A percentile compares a stretch with the other conserved stretches of the same genome.
Conservation (phyloP, 1,140 invertebrate genomes). For the Zaprionus kolodkinae region DNA sequence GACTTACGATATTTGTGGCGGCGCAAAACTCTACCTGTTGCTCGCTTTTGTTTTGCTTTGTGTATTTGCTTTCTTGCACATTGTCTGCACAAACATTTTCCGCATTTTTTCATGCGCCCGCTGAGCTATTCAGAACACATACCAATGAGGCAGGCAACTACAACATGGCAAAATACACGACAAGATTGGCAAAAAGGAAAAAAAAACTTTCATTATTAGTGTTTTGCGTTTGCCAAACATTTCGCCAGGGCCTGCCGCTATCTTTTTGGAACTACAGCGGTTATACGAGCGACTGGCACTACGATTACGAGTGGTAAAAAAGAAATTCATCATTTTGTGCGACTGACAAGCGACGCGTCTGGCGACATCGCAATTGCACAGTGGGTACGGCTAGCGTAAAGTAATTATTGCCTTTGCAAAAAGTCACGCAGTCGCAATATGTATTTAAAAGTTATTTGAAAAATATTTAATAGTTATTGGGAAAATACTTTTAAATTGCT, state of each 20-base stretch:
- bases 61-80: conserved; percentile 39
- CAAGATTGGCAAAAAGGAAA: conserved; percentile 26
- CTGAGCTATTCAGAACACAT: conserved; percentile 62
- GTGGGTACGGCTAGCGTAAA: conserved; percentile 34
- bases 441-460: background rate
- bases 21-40: conserved; percentile 57
- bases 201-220: conserved; percentile 78
- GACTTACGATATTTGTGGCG: conserved; percentile 55
- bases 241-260: conserved; percentile 61
- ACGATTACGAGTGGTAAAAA: conserved; percentile 73
- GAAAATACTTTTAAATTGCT: background rate
- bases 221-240: conserved; percentile 65
- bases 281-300: conserved; percentile 32
- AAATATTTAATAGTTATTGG: background rate
- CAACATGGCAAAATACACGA: conserved; percentile 31
- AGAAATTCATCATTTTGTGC: conserved; percentile 76
- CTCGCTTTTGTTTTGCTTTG: conserved; percentile 64
- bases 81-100: conserved; percentile 76
- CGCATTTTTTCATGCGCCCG: conserved; percentile 71
- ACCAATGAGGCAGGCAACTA: conserved; percentile 41
- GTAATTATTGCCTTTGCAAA: background rate
- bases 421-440: background rate
- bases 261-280: conserved; percentile 28
- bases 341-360: conserved; percentile 50
- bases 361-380: conserved; percentile 43